Evolutionary conservation across 1,140 invertebrate genomes (phyloP).

Genomic region (Zaprionus tsacasi): DNA sequence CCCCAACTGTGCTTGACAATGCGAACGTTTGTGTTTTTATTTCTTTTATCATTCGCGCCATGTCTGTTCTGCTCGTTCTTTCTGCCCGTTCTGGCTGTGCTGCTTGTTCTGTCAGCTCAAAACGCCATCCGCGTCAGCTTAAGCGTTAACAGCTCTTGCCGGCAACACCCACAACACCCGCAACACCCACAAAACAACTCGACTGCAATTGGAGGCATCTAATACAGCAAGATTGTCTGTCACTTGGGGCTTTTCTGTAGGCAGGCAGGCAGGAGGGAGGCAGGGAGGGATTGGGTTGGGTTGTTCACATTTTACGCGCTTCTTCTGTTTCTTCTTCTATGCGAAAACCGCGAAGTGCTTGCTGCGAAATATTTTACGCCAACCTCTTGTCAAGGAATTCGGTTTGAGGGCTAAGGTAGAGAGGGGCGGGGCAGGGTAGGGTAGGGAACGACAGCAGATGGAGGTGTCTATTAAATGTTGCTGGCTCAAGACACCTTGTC

Average conservation of each 20-base stretch:
- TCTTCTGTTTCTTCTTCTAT: slow-evolving; percentile 4
- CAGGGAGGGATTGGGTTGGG: not conserved
- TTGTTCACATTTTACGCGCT: slow-evolving; percentile 39
- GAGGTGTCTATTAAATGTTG: slow-evolving; percentile 10
- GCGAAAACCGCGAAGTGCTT: slow-evolving; percentile 37
- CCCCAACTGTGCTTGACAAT: slow-evolving; percentile 3
- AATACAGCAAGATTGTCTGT: slow-evolving; percentile 50
- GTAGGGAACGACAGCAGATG: not conserved
- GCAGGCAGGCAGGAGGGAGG: not conserved
- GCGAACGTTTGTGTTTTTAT: slow-evolving; percentile 19
- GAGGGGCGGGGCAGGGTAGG: no score
- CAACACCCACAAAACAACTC: slow-evolving; percentile 29
- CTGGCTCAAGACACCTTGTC: not conserved
- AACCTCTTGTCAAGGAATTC: slow-evolving; percentile 12
- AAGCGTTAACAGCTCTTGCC: slow-evolving; percentile 32
- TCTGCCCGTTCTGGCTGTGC: not conserved
- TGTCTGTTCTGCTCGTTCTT: slow-evolving; percentile 18
- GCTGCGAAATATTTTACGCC: slow-evolving; percentile 22
- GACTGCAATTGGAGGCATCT: slow-evolving; percentile 27
- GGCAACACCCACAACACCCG: slow-evolving; percentile 30
- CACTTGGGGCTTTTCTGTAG: slow-evolving; percentile 40
- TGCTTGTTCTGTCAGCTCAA: slow-evolving; percentile 18
- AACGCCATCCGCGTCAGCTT: slow-evolving; percentile 36
- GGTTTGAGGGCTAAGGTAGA: not conserved
- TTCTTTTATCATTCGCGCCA: slow-evolving; percentile 50